A percentile compares a stretch with the other conserved stretches of the same genome.
These are phyloP conservation scores for Eudyptes chrysolophus DNA, from an alignment of 2,113 vertebrate genomes.

Conservation along the genomic window DNA sequence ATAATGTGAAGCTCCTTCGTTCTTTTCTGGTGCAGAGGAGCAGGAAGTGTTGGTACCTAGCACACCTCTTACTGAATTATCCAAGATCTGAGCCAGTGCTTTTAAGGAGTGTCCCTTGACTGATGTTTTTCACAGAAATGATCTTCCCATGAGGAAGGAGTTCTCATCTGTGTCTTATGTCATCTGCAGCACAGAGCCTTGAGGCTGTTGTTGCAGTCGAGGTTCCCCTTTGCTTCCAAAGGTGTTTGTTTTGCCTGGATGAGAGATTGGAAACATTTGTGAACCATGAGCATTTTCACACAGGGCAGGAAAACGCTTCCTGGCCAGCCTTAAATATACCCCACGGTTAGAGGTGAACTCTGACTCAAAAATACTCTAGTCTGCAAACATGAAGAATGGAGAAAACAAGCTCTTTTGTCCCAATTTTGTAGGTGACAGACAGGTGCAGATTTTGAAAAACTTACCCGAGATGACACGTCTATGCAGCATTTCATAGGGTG, in stretches of 20 bases:
- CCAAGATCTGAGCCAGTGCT: background rate
- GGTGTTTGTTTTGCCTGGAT: background rate
- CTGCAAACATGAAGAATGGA: background rate
- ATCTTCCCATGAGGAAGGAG: background rate
- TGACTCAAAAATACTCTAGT: background rate
- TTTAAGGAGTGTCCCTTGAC: background rate
- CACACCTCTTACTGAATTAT: background rate
- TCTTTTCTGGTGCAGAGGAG: background rate
- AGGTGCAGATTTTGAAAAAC: background rate
- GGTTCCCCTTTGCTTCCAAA: background rate
- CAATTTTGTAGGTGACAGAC: background rate
- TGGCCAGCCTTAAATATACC: background rate
- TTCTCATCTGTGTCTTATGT: background rate
- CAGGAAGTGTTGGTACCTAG: background rate
- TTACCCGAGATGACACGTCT: background rate
- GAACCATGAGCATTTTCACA: background rate
- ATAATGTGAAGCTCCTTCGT: accelerated
- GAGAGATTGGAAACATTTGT: background rate
- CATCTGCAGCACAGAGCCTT: background rate
- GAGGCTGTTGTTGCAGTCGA: background rate
- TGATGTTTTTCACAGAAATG: background rate
- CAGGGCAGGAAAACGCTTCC: background rate
- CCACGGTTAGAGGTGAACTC: background rate
- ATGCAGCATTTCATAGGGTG: background rate
- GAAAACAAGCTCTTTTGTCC: background rate